Base-by-base conservation (phyloP, 2,888 invertebrate genomes). In the Eupithecia abbreviata region DNA sequence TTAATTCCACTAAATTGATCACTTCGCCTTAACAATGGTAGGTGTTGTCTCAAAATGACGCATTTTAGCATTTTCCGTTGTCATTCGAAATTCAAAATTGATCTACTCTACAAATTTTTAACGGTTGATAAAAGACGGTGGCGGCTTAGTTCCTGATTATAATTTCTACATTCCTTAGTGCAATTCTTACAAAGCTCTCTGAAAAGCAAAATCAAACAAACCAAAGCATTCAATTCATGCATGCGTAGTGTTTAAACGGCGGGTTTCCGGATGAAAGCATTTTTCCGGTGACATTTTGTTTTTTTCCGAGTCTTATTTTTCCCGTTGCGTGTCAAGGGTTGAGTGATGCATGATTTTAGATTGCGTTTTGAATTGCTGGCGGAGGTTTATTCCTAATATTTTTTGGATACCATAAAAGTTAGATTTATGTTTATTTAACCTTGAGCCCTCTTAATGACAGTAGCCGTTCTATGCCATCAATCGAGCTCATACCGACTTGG, bases 191-290 rank as follows among this genome's bases (percentile, higher is more conserved):
- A 66, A 66, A 66, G 13, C 42, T 66, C 66, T 42, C 15, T 51
- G 7, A 51, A 18, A 69, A 18, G 58, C 62, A 51, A 72, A 76
- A 75, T 68, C 42, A 65, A 76, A 76, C 66, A 68, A 55, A 72
- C 58, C 68, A 41, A 68, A 76, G 73, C 67, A 71, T 73, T 67
- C 18, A 58, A 74, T 75, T 71, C 42, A 77, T 75, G 75, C 72
- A n/a, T 55, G 74, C 66, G 77, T 71, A 74, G 74, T 77, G 75
- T 73, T 73, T 75, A 67, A 73, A 77, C 75, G 77, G 73, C 75
- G 71, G 47, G 58, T 74, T 75, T 70, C 55, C 30, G 67, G 47
- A 47, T 58, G 66, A 77, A 74, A 74, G 65, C 65, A 73, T 72
- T 73, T 73, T 70, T 42, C 42, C 70, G 69, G 41, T 58, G 67